Percentiles rank a stretch among this genome's conserved stretches.
These are phyloP conservation scores for Drosophila suboccidentalis DNA, from an alignment of 2,888 invertebrate species.

Conservation along the genomic window DNA sequence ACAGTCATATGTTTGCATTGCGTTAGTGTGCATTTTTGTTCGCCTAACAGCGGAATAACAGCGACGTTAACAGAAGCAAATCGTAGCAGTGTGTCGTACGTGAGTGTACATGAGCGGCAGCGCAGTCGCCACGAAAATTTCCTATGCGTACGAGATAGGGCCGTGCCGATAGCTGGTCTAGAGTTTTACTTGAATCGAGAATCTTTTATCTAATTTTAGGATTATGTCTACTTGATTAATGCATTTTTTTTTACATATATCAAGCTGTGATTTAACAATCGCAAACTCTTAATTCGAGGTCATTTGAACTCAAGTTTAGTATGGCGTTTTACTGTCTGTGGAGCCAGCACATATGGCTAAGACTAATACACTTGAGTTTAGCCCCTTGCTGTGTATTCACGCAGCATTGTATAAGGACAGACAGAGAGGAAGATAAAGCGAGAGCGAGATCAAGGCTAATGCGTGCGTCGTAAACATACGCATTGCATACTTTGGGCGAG, in stretches of 20 bases:
- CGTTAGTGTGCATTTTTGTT: too few species aligned
- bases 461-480: slow-evolving; percentile 27
- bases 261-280: not conserved
- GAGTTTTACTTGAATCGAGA: not conserved
- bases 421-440: not conserved
- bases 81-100: too few species aligned
- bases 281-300: not conserved
- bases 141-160: too few species aligned
- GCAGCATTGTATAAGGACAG: not conserved
- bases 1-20: too few species aligned
- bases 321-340: not conserved
- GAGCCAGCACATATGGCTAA: slow-evolving; percentile 1
- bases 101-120: too few species aligned
- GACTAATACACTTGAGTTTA: not conserved
- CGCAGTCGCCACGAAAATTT: too few species aligned
- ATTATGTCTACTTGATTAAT: not conserved
- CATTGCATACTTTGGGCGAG: slow-evolving; percentile 29
- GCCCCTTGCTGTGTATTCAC: slow-evolving; percentile 1
- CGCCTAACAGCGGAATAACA: too few species aligned
- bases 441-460: slow-evolving; percentile 1
- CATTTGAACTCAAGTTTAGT: not conserved
- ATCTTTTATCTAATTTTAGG: not conserved
- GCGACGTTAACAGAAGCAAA: too few species aligned
- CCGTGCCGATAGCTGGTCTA: too few species aligned
- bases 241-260: not conserved